phyloP scores from a whole-genome alignment of 2,113 vertebrate genomes.

The Parotia lawesii region DNA sequence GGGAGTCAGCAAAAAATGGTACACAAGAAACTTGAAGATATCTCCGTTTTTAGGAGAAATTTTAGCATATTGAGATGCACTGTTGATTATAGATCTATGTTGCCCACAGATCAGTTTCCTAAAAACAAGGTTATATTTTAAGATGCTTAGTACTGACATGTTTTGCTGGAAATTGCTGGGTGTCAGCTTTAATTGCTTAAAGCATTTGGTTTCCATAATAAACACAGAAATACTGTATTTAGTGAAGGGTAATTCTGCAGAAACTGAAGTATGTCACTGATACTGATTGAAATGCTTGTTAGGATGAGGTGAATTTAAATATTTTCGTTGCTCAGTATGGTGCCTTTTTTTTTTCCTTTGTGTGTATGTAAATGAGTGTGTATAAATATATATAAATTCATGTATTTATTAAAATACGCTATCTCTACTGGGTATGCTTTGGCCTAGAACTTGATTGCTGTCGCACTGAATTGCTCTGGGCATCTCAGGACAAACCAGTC shows the following conservation, averaged over 20 bases:
- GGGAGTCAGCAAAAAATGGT: background rate
- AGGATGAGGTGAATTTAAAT: background rate
- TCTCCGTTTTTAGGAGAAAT: background rate
- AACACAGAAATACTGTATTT: background rate
- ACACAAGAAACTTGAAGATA: background rate
- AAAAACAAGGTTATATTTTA: background rate
- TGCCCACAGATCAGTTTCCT: background rate
- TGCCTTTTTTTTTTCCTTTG: too few species aligned
- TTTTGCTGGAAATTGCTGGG: background rate
- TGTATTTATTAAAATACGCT: background rate
- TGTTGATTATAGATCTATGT: background rate
- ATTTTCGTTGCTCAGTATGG: background rate
- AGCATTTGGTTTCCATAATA: background rate
- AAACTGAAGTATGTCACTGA: background rate
- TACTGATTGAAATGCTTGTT: background rate
- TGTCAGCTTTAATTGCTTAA: background rate
- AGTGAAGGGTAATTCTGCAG: background rate
- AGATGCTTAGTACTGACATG: background rate
- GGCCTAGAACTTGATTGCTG: background rate
- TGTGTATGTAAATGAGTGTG: accelerated
- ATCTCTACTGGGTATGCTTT: background rate
- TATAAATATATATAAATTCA: too few species aligned
- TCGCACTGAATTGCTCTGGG: background rate
- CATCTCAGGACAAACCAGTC: background rate
- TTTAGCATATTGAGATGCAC: background rate